A percentile compares a stretch with the other conserved stretches of the same genome.
These are phyloP conservation scores for Indicator maculatus DNA, from an alignment of 2,113 vertebrate genomes.

Conservation along the genomic window DNA sequence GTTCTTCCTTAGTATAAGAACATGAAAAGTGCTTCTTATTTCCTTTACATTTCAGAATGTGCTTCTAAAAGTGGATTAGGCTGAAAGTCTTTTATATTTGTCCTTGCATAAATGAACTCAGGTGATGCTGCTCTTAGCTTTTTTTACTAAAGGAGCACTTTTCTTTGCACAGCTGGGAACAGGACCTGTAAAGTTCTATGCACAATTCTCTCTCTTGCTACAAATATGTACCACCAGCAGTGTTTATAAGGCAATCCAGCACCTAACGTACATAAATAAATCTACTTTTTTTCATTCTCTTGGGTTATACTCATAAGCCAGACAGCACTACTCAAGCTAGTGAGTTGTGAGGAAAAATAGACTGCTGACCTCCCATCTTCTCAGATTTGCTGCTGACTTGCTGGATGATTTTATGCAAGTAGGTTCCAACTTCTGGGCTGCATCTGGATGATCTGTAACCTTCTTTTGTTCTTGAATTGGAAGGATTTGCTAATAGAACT, in stretches of 20 bases:
- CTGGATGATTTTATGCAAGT: background rate
- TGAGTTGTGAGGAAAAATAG: background rate
- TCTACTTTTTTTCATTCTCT: background rate
- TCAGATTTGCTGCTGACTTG: background rate
- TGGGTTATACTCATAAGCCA: background rate
- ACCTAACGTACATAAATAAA: background rate
- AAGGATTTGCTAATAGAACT: background rate
- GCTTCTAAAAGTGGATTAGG: background rate
- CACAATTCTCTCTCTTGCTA: background rate
- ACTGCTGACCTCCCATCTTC: background rate
- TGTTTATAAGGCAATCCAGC: background rate
- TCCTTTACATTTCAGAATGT: background rate
- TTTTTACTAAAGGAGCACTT: background rate
- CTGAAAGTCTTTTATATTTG: background rate
- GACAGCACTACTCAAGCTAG: background rate
- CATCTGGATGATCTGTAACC: background rate
- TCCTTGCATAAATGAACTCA: background rate
- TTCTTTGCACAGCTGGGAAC: background rate
- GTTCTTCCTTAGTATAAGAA: background rate
- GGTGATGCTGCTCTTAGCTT: background rate
- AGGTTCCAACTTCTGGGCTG: background rate
- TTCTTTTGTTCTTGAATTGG: background rate
- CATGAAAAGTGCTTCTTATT: background rate
- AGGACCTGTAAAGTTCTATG: background rate
- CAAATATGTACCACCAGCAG: background rate